These are phyloP conservation scores for Acholoe squamosa DNA, from an alignment of 2,888 invertebrate species.

Conservation along the genomic window DNA sequence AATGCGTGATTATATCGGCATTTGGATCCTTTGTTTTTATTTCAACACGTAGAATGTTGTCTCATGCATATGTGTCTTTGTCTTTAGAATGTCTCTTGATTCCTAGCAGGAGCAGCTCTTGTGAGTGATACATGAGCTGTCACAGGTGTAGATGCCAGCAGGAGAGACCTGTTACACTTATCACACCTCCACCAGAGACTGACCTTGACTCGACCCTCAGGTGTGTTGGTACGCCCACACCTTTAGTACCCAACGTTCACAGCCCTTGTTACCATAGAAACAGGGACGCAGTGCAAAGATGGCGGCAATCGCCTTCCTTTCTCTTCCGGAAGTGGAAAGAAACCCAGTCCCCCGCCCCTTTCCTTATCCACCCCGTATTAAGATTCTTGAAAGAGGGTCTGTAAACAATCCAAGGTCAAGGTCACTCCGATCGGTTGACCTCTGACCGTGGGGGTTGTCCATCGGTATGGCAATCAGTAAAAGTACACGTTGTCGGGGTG, in stretches of 20 bases:
- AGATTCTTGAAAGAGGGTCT: background rate
- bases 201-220: background rate
- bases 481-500: background rate
- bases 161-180: no score
- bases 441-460: background rate
- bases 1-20: no score
- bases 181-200: background rate
- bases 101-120: no score
- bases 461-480: background rate
- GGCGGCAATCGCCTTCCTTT: background rate
- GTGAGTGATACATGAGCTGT: no score
- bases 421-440: slow-evolving; percentile 25
- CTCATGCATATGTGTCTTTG: no score
- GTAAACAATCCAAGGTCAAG: slow-evolving; percentile 16
- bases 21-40: no score
- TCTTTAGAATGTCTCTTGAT: no score
- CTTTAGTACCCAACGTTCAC: background rate
- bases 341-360: background rate
- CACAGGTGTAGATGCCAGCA: no score
- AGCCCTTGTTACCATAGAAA: background rate
- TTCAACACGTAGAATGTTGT: no score
- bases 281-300: background rate
- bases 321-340: background rate
- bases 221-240: background rate
- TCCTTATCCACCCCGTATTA: background rate